Evolutionary conservation across 2,113 vertebrate genomes (phyloP).

Genomic region (Pedetes capensis): DNA sequence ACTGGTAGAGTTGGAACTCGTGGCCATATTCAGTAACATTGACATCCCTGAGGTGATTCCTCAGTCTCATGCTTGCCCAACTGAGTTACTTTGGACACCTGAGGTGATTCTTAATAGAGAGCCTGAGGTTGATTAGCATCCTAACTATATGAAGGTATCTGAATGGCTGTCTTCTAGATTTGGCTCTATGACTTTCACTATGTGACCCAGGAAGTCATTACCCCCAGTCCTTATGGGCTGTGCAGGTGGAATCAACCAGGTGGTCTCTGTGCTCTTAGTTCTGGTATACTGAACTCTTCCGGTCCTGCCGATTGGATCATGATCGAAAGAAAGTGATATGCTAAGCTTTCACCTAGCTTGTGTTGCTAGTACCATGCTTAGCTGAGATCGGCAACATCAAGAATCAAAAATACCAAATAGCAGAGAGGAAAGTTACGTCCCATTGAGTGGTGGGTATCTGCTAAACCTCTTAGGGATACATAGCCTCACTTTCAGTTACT

Average conservation of each 20-base stretch:
- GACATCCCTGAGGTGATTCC: neutral
- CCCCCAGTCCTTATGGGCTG: neutral
- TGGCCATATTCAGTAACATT: neutral
- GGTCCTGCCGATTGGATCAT: neutral
- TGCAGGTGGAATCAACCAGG: neutral
- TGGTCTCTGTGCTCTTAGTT: neutral
- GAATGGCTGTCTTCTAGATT: neutral
- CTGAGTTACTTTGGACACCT: neutral
- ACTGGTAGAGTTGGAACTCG: constrained; percentile 6
- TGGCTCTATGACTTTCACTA: neutral
- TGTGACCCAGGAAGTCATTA: neutral
- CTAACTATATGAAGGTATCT: neutral
- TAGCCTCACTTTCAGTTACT: neutral
- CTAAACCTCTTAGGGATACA: neutral
- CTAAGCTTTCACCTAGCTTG: neutral
- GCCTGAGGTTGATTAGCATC: neutral
- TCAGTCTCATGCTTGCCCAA: neutral
- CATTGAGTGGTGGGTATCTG: neutral
- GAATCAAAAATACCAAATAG: neutral
- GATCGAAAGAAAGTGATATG: neutral
- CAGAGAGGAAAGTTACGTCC: neutral
- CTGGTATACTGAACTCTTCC: neutral
- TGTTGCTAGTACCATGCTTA: neutral
- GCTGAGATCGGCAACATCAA: neutral
- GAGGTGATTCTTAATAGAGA: constrained; percentile 5